These are phyloP conservation scores for Labrus mixtus DNA, from an alignment of 2,113 vertebrate genomes.

Conservation along the genomic window DNA sequence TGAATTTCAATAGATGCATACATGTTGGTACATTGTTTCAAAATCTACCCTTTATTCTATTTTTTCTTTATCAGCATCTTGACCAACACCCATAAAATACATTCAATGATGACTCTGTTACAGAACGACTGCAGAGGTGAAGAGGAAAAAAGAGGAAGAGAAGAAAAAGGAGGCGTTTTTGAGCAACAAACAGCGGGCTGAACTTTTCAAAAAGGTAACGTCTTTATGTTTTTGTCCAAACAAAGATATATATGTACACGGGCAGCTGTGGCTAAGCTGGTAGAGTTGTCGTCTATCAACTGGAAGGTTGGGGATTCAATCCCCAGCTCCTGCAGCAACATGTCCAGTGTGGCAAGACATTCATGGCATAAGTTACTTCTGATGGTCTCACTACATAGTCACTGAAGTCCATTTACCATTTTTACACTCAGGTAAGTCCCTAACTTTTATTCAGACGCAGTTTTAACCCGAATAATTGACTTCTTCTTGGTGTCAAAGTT, in stretches of 20 bases:
- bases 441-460: background rate
- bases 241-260: too few relatives aligned
- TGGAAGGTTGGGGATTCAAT: too few relatives aligned
- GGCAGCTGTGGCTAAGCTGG: too few relatives aligned
- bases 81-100: background rate
- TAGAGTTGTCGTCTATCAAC: too few relatives aligned
- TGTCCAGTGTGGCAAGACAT: too few relatives aligned
- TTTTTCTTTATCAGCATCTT: background rate
- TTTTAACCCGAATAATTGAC: too few relatives aligned
- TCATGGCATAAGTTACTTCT: too few relatives aligned
- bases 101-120: conserved; percentile 21
- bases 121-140: conserved; percentile 86
- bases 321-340: too few relatives aligned
- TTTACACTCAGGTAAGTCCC: background rate
- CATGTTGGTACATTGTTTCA: too few relatives aligned
- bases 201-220: conserved; percentile 92
- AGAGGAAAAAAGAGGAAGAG: conserved; percentile 89
- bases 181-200: conserved; percentile 87
- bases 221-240: background rate
- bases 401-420: too few relatives aligned
- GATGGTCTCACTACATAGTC: too few relatives aligned
- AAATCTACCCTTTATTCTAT: background rate
- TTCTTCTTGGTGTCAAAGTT: background rate
- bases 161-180: conserved; percentile 85
- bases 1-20: too few relatives aligned